Conservation (phyloP, 2,888 invertebrate genomes). For the Argyresthia goedartella region DNA sequence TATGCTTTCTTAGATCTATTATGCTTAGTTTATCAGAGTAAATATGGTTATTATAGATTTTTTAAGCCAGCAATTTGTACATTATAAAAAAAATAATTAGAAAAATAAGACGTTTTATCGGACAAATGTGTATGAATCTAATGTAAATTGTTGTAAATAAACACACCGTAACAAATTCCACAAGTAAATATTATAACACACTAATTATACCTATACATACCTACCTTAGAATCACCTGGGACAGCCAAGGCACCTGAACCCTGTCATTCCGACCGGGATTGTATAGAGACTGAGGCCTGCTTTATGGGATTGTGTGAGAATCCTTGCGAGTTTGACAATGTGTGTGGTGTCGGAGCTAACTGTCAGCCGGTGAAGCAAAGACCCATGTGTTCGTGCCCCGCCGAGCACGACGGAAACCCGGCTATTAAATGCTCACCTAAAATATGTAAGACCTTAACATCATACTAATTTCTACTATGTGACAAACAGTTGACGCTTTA, state of each 20-base stretch:
- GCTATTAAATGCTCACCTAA: constrained; percentile 83
- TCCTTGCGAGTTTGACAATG: constrained; percentile 85
- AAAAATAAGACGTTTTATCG: constrained; percentile 35
- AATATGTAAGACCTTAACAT: constrained; percentile 77
- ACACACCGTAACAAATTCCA: constrained; percentile 20
- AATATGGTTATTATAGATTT: neutral
- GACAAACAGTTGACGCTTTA: constrained; percentile 4
- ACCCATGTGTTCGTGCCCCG: constrained; percentile 85
- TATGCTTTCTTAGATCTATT: constrained; percentile 43
- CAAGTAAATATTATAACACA: constrained; percentile 29
- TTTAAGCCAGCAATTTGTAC: too few species aligned
- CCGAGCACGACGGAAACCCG: constrained; percentile 86
- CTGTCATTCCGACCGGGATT: constrained; percentile 87
- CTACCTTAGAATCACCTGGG: constrained; percentile 75
- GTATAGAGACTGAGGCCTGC: constrained; percentile 86
- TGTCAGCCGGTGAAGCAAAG: constrained; percentile 87
- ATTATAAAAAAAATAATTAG: too few species aligned
- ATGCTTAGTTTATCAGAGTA: neutral
- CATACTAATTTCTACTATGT: constrained; percentile 20
- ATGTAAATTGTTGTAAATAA: constrained; percentile 9
- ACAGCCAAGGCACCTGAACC: constrained; percentile 80
- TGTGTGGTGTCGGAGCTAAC: constrained; percentile 81
- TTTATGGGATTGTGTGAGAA: constrained; percentile 86
- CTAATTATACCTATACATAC: constrained; percentile 34
- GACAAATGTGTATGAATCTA: constrained; percentile 41